Conservation (phyloP, 2,797 vertebrate genomes). For the Chloroceryle inda region DNA sequence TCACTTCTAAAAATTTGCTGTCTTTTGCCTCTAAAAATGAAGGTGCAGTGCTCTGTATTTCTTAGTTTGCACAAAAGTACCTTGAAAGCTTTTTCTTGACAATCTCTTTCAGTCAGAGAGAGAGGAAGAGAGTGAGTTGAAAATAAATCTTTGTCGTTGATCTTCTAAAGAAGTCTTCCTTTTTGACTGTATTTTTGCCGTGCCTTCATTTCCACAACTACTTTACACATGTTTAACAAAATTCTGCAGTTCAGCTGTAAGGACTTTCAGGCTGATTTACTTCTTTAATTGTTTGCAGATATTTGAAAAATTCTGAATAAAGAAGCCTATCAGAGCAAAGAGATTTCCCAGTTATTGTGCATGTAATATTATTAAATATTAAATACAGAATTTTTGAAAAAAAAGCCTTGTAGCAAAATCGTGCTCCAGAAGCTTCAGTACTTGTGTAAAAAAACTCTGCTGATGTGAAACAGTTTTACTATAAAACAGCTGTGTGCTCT, state of each 20-base stretch:
- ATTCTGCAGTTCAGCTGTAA: neutral
- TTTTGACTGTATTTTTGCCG: neutral
- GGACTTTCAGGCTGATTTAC: neutral
- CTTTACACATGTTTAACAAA: neutral
- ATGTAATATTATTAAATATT: neutral
- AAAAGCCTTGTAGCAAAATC: neutral
- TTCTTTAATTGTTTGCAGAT: neutral
- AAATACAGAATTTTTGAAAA: neutral
- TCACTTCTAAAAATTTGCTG: neutral
- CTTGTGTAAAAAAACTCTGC: neutral
- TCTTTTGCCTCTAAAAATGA: slow-evolving; percentile 14
- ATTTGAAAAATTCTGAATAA: neutral
- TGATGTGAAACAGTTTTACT: neutral
- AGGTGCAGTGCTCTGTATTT: neutral
- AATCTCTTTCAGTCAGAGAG: neutral
- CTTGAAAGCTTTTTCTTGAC: neutral
- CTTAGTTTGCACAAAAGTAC: neutral
- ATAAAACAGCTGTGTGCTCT: slow-evolving; percentile 33
- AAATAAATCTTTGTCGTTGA: neutral
- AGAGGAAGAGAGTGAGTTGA: neutral
- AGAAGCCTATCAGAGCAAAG: neutral
- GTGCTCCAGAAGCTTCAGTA: neutral
- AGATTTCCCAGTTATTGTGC: neutral
- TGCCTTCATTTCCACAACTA: neutral
- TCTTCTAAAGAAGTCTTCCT: neutral